Evolutionary conservation across 2,113 vertebrate genomes (phyloP).

Genomic region (Rattus rattus): DNA sequence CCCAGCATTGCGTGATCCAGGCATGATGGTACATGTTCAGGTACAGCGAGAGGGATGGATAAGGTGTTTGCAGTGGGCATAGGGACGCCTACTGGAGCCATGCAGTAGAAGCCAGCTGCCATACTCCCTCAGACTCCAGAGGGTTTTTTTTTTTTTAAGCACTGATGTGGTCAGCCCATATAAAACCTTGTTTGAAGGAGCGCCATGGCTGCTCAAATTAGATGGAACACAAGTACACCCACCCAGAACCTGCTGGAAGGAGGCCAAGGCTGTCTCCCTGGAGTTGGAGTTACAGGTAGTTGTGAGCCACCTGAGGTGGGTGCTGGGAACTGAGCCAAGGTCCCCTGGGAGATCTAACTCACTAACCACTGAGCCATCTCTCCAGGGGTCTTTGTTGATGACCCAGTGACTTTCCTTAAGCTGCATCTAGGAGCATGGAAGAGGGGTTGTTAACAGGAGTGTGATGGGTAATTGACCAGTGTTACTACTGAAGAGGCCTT

Average conservation of each 20-base stretch:
- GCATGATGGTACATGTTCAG: too few species aligned
- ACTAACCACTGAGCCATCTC: background rate
- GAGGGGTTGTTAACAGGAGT: background rate
- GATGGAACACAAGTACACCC: background rate
- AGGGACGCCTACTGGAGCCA: too few species aligned
- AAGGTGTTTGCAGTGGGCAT: background rate
- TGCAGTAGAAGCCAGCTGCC: background rate
- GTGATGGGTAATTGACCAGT: background rate
- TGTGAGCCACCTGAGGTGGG: background rate
- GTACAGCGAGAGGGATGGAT: background rate
- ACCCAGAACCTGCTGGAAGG: background rate
- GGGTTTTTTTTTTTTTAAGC: background rate
- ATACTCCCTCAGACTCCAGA: background rate
- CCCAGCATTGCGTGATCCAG: background rate
- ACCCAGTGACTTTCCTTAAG: background rate
- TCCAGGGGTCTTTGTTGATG: background rate
- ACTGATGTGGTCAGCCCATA: background rate
- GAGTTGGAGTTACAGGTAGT: background rate
- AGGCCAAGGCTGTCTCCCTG: background rate
- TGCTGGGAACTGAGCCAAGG: background rate
- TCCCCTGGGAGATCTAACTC: background rate
- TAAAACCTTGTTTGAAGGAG: background rate
- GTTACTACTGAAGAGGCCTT: background rate
- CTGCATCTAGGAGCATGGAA: background rate
- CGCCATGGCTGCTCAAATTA: background rate